Percentiles rank a stretch among this genome's conserved stretches.
phyloP scores from a whole-genome alignment of 2,888 invertebrate genomes.

The Drosophila flavopinicola region DNA sequence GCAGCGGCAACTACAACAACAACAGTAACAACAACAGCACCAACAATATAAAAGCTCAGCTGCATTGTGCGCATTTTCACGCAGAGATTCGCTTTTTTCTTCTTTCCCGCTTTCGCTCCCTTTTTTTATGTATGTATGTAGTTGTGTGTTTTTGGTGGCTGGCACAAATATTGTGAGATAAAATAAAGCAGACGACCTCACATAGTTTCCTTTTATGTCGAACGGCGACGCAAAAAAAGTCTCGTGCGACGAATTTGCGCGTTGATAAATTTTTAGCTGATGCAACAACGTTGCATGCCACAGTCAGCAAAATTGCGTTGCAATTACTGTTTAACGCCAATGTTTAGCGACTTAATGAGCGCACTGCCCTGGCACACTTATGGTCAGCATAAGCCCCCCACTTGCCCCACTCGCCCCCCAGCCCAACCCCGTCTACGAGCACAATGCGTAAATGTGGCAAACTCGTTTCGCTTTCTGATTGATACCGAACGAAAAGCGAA shows the following conservation, averaged over 20 bases:
- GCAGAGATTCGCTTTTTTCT: constrained; percentile 13
- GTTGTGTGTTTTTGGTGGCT: constrained; percentile 50
- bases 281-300: constrained; percentile 73
- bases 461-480: constrained; percentile 64
- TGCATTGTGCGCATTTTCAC: constrained; percentile 50
- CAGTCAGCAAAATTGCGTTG: constrained; percentile 77
- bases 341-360: constrained; percentile 63
- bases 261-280: constrained; percentile 70
- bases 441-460: constrained; percentile 44
- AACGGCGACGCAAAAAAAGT: constrained; percentile 70
- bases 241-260: constrained; percentile 66
- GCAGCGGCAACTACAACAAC: constrained; percentile 8
- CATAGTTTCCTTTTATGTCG: constrained; percentile 72
- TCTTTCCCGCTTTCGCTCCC: background rate
- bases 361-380: constrained; percentile 73
- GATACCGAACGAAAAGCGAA: constrained; percentile 17
- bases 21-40: constrained; percentile 8
- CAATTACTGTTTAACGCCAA: constrained; percentile 53
- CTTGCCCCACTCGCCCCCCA: background rate
- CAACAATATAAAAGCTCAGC: constrained; percentile 4
- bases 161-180: constrained; percentile 64
- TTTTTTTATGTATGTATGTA: constrained; percentile 1
- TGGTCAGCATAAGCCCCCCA: constrained; percentile 51
- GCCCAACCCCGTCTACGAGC: background rate
- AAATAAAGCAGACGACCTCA: constrained; percentile 75